These are phyloP conservation scores for Drosophila burlai DNA, from an alignment of 1,140 invertebrate species.

Conservation along the genomic window DNA sequence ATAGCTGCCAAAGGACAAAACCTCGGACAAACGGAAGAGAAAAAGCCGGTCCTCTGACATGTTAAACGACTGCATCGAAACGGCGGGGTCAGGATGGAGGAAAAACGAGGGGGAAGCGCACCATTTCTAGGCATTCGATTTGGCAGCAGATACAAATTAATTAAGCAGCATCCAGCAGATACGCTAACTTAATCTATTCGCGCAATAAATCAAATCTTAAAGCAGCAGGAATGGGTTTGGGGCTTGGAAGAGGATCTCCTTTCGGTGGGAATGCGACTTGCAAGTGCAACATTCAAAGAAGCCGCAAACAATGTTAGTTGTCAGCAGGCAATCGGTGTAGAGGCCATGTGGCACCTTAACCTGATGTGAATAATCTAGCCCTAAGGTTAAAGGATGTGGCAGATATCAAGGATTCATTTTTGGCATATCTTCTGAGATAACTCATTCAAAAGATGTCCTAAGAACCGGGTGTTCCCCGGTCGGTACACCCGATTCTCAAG, in stretches of 20 bases:
- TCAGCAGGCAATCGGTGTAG: slow-evolving; percentile 39
- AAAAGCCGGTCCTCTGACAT: slow-evolving; percentile 69
- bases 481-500: too few species aligned
- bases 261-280: background rate
- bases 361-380: too few species aligned
- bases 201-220: slow-evolving; percentile 78
- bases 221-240: slow-evolving; percentile 28
- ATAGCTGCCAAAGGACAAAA: slow-evolving; percentile 78
- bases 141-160: slow-evolving; percentile 81
- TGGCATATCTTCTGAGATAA: background rate
- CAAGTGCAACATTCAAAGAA: slow-evolving; percentile 58
- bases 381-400: background rate
- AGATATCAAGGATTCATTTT: too few species aligned
- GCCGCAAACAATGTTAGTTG: slow-evolving; percentile 71
- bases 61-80: slow-evolving; percentile 75
- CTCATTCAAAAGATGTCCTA: background rate
- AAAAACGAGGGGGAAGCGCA: background rate
- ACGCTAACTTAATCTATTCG: slow-evolving; percentile 79
- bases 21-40: slow-evolving; percentile 70
- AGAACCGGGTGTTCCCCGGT: background rate
- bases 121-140: slow-evolving; percentile 69
- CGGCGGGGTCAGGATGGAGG: slow-evolving; percentile 5
- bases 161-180: slow-evolving; percentile 79
- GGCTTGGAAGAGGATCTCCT: background rate
- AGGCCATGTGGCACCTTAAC: background rate